Evolutionary conservation across 2,113 vertebrate species (phyloP), one percentile per base, ranked within the genome.

Genomic region (Delphinapterus leucas): DNA sequence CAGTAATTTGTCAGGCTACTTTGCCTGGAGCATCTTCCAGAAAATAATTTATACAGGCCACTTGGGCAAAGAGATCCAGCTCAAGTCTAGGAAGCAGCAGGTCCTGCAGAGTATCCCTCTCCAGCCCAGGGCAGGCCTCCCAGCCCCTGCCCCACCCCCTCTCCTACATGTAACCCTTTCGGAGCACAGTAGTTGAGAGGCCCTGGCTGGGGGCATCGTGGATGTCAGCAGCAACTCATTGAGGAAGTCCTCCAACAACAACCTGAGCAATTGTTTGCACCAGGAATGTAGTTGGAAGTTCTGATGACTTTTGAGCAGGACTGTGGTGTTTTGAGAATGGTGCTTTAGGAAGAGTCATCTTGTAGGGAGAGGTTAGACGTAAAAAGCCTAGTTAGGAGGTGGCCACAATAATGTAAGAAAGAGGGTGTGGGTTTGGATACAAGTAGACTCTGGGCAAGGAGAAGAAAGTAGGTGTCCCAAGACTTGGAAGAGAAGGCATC

Each of bases 41-140:
- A 84, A 93, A 55, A 76, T 81, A 31, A 76, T 93, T 93, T 92
- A 92, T 87, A 44, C 23, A 33, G 47, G 74, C 96, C 87, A 38
- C 44, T 92, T 94, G 92, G 38, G 88, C 95, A 90, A 95, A 96
- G 41, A 96, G 84, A 86, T 14, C 77, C 83, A 95, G 86, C 79
- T 90, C 20, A 21, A 58, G 60, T 15, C 73, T 88, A 70, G 49
- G 49, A 85, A 84, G 94, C 65, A 88, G 17, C 18, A 86, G 65
- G 18, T 71, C 15, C 53, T 79, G 36, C 38, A 33, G 49, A 60
- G 31, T 9, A 14, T 18, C n/a, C n/a, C 41, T 74, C 82, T 36
- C 61, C 2, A 20, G 26, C 14, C 31, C n/a, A 31, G 47, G 28
- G 13, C 0, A 1, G 17, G 33, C n/a, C 18, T 26, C 25, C 31